phyloP scores from a whole-genome alignment of 2,888 invertebrate genomes.

The Ormyrus nitidulus region DNA sequence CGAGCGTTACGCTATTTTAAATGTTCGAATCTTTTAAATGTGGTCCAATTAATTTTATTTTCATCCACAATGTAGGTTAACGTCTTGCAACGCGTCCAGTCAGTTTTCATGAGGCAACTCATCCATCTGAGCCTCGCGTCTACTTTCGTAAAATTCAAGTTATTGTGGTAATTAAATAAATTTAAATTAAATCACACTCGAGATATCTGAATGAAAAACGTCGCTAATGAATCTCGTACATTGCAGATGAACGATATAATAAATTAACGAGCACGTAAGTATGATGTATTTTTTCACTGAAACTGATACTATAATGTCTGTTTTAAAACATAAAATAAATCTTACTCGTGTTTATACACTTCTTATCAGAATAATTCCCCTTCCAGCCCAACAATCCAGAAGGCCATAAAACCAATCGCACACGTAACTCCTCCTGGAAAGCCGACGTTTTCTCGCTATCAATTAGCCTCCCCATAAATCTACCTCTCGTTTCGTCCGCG shows the following conservation, averaged over 20 bases:
- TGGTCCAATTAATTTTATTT: constrained; percentile 32
- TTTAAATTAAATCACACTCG: background rate
- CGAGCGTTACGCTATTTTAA: constrained; percentile 41
- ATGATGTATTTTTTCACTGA: no score
- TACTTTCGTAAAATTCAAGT: no score
- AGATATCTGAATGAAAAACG: background rate
- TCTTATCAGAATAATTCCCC: no score
- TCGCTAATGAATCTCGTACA: background rate
- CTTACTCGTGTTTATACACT: no score
- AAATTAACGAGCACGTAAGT: no score
- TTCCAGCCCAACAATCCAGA: no score
- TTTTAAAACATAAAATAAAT: no score
- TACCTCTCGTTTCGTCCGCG: background rate
- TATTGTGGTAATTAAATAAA: no score
- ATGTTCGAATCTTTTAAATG: constrained; percentile 19
- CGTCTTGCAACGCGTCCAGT: constrained; percentile 10
- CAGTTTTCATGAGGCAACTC: constrained; percentile 12
- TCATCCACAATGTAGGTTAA: constrained; percentile 20
- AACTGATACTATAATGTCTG: no score
- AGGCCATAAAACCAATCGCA: no score
- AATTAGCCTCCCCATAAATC: background rate
- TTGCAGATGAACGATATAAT: background rate
- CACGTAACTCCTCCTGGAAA: no score
- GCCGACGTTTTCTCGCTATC: no score
- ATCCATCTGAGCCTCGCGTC: background rate